Evolutionary conservation across 1,140 invertebrate genomes (phyloP).

Genomic region (Venustaconcha ellipsiformis): DNA sequence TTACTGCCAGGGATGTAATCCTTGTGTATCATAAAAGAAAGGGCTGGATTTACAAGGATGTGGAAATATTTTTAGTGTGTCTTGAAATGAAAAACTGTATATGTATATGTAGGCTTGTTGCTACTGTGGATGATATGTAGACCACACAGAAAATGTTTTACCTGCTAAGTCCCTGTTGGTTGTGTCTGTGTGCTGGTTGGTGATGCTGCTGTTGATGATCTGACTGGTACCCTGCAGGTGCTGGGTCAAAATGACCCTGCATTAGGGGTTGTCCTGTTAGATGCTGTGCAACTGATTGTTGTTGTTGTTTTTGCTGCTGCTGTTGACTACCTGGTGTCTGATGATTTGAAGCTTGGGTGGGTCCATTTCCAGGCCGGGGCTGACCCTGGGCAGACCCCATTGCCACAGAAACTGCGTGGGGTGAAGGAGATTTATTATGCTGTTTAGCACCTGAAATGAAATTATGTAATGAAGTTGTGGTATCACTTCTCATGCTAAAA

Average conservation of each 20-base stretch:
- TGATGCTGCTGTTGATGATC: slow-evolving; percentile 23
- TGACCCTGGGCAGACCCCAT: not conserved
- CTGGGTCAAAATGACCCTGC: slow-evolving; percentile 8
- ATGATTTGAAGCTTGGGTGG: not conserved
- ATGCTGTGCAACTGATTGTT: slow-evolving; percentile 22
- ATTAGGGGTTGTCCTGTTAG: slow-evolving; percentile 6
- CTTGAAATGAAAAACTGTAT: too few species aligned
- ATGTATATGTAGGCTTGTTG: not conserved
- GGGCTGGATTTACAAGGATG: too few species aligned
- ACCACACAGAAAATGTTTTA: not conserved
- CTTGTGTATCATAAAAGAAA: too few species aligned
- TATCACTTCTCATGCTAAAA: too few species aligned
- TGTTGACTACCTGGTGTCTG: slow-evolving; percentile 2
- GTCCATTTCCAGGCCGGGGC: not conserved
- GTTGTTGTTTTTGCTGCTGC: slow-evolving; percentile 19
- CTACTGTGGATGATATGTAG: not conserved
- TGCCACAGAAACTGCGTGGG: not conserved
- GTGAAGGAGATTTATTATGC: slow-evolving; percentile 1
- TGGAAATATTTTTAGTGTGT: too few species aligned
- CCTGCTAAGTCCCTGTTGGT: not conserved
- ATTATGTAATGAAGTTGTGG: not conserved
- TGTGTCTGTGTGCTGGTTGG: slow-evolving; percentile 3
- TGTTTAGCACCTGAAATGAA: slow-evolving; percentile 20
- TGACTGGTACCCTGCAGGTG: slow-evolving; percentile 19
- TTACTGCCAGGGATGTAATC: too few species aligned